Evolutionary conservation across 35 echinoderm and acorn worm genomes (phyloP).

Genomic region (Heliocidaris tuberculata): DNA sequence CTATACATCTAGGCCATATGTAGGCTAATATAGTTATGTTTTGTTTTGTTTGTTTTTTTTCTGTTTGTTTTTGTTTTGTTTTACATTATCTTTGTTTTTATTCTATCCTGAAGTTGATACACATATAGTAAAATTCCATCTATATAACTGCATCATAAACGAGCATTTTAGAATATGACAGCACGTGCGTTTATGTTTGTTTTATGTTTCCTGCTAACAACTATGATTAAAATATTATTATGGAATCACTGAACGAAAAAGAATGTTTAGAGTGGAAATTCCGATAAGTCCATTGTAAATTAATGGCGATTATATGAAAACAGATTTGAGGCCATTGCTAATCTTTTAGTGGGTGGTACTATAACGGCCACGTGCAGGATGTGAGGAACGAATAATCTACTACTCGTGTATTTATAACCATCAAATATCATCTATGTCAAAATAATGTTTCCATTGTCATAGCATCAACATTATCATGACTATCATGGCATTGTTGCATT

Average conservation of each 20-base stretch:
- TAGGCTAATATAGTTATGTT: too few species aligned
- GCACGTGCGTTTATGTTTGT: too few species aligned
- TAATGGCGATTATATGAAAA: neutral
- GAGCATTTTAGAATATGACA: too few species aligned
- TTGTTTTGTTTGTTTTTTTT: too few species aligned
- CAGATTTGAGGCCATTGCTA: neutral
- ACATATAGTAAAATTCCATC: too few species aligned
- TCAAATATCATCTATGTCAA: neutral
- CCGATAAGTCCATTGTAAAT: neutral
- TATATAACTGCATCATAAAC: too few species aligned
- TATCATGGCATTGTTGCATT: too few species aligned
- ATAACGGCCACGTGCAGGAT: neutral
- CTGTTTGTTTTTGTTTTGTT: too few species aligned
- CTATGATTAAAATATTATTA: neutral
- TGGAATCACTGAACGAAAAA: neutral
- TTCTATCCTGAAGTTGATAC: too few species aligned
- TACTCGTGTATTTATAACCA: neutral
- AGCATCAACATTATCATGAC: neutral
- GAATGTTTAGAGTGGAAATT: neutral
- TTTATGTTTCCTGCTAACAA: too few species aligned
- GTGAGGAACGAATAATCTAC: neutral
- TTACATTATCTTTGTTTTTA: too few species aligned
- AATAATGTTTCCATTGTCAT: neutral
- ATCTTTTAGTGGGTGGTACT: constrained; percentile 3
- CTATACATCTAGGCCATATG: too few species aligned